Evolutionary conservation across 2,797 vertebrate species (phyloP).

Genomic region (Pachyuromys duprasi): DNA sequence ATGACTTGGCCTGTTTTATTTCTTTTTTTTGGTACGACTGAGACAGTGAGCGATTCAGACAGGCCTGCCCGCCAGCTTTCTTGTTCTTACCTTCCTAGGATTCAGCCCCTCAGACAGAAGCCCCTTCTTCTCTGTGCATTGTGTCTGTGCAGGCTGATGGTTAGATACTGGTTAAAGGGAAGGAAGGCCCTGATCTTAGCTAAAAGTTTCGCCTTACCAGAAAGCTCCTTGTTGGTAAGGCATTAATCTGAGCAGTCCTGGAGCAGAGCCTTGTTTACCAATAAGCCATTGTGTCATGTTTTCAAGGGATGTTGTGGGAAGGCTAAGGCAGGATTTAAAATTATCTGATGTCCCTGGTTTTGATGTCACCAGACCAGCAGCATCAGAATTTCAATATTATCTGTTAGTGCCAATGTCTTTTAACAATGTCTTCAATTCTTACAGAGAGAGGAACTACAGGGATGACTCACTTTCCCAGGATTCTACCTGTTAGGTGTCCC

Average conservation of each 20-base stretch:
- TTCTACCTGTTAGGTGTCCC: neutral
- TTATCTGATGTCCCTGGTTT: neutral
- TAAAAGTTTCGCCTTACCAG: neutral
- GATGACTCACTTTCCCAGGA: neutral
- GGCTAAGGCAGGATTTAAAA: neutral
- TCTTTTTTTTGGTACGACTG: neutral
- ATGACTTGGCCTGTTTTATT: neutral
- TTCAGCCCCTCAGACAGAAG: neutral
- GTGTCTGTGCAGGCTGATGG: rapidly evolving
- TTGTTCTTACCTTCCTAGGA: neutral
- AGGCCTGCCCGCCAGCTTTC: neutral
- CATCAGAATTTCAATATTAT: neutral
- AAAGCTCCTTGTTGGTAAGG: neutral
- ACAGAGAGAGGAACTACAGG: neutral
- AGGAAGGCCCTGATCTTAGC: neutral
- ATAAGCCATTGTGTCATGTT: neutral
- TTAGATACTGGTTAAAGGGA: neutral
- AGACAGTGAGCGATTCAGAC: neutral
- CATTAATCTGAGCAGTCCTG: neutral
- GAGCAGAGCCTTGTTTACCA: neutral
- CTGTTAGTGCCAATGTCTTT: neutral
- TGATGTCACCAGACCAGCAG: neutral
- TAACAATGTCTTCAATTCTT: neutral
- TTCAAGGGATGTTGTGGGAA: neutral
- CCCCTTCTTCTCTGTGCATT: neutral